Conservation (phyloP, 2,888 invertebrate genomes). For the Eupithecia tripunctaria region DNA sequence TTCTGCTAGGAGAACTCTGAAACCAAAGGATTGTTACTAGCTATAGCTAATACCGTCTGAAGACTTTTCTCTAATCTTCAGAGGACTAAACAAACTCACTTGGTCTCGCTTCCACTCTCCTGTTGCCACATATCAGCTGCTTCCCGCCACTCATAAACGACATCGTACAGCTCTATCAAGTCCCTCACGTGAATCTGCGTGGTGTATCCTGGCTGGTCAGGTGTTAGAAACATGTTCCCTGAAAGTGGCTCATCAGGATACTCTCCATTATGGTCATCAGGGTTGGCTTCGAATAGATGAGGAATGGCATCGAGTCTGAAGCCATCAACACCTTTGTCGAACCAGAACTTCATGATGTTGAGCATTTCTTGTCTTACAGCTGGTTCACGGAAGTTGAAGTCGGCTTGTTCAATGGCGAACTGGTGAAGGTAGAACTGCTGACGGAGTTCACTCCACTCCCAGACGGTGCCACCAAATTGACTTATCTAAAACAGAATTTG, state of each 20-base stretch:
- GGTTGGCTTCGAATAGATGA: slow-evolving; percentile 82
- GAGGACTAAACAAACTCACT: slow-evolving; percentile 56
- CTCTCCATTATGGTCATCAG: slow-evolving; percentile 59
- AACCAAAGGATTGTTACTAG: slow-evolving; percentile 1
- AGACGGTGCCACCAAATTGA: slow-evolving; percentile 86
- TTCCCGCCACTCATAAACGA: slow-evolving; percentile 84
- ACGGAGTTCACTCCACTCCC: slow-evolving; percentile 87
- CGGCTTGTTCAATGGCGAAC: slow-evolving; percentile 86
- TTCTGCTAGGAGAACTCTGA: slow-evolving; percentile 85
- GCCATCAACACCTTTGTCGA: slow-evolving; percentile 90
- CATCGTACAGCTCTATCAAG: slow-evolving; percentile 81
- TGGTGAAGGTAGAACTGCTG: slow-evolving; percentile 89
- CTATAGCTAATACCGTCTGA: not conserved
- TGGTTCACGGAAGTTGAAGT: slow-evolving; percentile 87
- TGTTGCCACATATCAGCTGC: slow-evolving; percentile 78
- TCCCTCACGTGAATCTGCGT: slow-evolving; percentile 87
- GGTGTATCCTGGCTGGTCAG: slow-evolving; percentile 80
- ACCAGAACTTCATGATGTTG: slow-evolving; percentile 88
- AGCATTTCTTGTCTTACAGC: slow-evolving; percentile 81
- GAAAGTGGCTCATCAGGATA: slow-evolving; percentile 82
- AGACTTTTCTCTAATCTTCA: not conserved
- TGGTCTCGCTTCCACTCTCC: slow-evolving; percentile 69
- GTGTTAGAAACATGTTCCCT: slow-evolving; percentile 71
- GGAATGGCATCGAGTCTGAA: slow-evolving; percentile 89
- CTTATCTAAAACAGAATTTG: slow-evolving; percentile 62